These are phyloP conservation scores for Lithophane ornitopus DNA, from an alignment of 2,888 invertebrate species.

Conservation along the genomic window DNA sequence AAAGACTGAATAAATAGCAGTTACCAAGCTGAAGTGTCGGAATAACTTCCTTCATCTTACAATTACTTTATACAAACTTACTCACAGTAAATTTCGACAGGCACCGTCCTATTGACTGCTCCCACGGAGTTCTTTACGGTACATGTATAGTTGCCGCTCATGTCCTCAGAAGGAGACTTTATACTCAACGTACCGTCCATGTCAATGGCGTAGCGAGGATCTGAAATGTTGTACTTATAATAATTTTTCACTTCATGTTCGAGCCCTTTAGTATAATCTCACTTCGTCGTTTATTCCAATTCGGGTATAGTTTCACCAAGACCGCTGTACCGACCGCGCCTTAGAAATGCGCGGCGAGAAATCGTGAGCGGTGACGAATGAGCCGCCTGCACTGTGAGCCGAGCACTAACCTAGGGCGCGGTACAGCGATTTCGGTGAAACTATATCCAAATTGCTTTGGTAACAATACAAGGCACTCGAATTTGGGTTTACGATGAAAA, in stretches of 20 bases:
- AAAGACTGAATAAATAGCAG: background rate
- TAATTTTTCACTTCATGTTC: background rate
- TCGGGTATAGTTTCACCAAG: too few relatives aligned
- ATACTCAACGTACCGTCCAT: conserved; percentile 83
- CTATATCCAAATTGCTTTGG: background rate
- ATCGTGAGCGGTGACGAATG: too few relatives aligned
- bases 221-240: conserved; percentile 64
- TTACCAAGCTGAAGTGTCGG: background rate
- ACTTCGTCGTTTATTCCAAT: background rate
- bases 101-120: conserved; percentile 74
- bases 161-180: conserved; percentile 80
- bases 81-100: conserved; percentile 84
- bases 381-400: too few relatives aligned
- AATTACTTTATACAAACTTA: background rate
- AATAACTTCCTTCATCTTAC: background rate
- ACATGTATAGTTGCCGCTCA: conserved; percentile 91
- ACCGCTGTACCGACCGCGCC: too few relatives aligned
- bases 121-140: conserved; percentile 90
- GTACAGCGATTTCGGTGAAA: too few relatives aligned
- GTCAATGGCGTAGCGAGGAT: conserved; percentile 77
- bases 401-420: too few relatives aligned
- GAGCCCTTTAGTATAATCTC: background rate
- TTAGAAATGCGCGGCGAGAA: too few relatives aligned
- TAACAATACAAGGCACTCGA: background rate
- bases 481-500: background rate